These are phyloP conservation scores for Prochilodus magdalenae DNA, from an alignment of 2,113 vertebrate species.

Conservation along the genomic window DNA sequence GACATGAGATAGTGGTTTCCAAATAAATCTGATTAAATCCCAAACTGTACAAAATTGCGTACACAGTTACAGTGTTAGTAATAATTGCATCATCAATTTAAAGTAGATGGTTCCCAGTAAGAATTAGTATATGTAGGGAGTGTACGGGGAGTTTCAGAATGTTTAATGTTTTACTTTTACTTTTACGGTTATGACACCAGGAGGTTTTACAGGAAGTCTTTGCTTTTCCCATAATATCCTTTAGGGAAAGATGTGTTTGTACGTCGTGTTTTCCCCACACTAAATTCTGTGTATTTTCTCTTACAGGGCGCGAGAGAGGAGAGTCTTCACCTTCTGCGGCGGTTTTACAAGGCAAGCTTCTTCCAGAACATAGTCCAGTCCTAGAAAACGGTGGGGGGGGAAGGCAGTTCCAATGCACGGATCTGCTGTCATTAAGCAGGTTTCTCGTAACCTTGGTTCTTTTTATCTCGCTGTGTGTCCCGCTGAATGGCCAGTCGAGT, in stretches of 20 bases:
- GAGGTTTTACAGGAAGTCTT: constrained; percentile 9
- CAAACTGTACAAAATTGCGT: background rate
- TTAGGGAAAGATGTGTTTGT: background rate
- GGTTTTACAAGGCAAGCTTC: constrained; percentile 89
- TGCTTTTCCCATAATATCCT: background rate
- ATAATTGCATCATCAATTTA: background rate
- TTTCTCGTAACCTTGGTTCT: background rate
- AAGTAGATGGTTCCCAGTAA: background rate
- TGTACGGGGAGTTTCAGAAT: background rate
- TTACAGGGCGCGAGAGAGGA: constrained; percentile 93
- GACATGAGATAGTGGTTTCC: background rate
- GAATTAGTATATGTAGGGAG: background rate
- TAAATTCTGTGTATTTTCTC: constrained; percentile 30
- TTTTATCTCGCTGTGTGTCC: background rate
- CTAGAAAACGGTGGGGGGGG: background rate
- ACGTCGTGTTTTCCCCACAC: background rate
- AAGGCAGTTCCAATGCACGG: background rate
- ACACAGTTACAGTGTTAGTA: background rate
- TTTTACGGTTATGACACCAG: constrained; percentile 23
- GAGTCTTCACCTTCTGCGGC: constrained; percentile 89
- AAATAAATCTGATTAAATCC: background rate
- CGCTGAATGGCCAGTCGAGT: background rate
- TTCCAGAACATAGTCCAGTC: background rate
- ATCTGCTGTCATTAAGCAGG: background rate
- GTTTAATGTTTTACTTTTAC: constrained; percentile 31